phyloP scores from a whole-genome alignment of 1,140 invertebrate species.

The Agrypnia vestita region DNA sequence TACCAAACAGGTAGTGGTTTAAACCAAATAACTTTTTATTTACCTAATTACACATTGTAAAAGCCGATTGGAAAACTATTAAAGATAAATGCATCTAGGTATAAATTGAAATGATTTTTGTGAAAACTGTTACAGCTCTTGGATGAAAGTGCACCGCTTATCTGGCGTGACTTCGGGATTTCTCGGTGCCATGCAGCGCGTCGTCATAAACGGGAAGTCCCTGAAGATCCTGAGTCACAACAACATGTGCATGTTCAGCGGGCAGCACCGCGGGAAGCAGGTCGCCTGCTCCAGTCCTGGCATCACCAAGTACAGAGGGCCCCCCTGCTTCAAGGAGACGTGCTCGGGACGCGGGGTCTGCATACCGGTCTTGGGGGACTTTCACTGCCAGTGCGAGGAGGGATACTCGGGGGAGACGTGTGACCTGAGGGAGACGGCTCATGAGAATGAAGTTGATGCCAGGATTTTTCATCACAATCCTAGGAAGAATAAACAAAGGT shows the following conservation, averaged over 20 bases:
- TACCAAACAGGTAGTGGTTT: no score
- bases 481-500: slow-evolving; percentile 56
- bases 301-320: slow-evolving; percentile 75
- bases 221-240: slow-evolving; percentile 71
- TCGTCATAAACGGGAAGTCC: slow-evolving; percentile 82
- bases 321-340: slow-evolving; percentile 81
- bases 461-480: slow-evolving; percentile 41
- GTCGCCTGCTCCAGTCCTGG: slow-evolving; percentile 54
- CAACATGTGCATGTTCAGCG: slow-evolving; percentile 57
- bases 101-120: no score
- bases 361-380: slow-evolving; percentile 81
- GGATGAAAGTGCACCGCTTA: slow-evolving; percentile 77
- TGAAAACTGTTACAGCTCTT: slow-evolving; percentile 68
- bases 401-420: slow-evolving; percentile 81
- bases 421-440: slow-evolving; percentile 65
- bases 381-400: slow-evolving; percentile 80
- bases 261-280: not conserved
- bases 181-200: slow-evolving; percentile 82
- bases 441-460: slow-evolving; percentile 56
- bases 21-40: no score
- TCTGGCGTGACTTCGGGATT: slow-evolving; percentile 78
- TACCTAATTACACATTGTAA: no score
- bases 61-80: no score
- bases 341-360: slow-evolving; percentile 86
- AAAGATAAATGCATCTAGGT: no score